These are phyloP conservation scores for Nephotettix cincticeps DNA, from an alignment of 1,140 invertebrate species.

Conservation along the genomic window DNA sequence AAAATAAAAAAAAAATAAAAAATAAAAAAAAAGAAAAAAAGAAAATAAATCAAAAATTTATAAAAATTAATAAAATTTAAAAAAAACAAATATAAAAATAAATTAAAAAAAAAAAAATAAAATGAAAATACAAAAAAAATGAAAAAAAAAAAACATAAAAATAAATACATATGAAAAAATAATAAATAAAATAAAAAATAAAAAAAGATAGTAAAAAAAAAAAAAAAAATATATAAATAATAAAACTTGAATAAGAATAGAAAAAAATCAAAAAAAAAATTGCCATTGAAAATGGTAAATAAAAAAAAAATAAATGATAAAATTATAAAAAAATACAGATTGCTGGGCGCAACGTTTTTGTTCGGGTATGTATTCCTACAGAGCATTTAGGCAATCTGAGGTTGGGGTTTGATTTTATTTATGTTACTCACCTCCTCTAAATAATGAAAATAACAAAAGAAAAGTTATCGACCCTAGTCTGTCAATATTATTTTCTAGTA, in stretches of 20 bases:
- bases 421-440: too few species aligned
- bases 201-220: background rate
- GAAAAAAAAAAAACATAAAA: background rate
- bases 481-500: too few species aligned
- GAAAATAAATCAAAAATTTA: background rate
- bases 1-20: background rate
- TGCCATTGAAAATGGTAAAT: too few species aligned
- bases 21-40: background rate
- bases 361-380: constrained; percentile 33
- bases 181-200: background rate
- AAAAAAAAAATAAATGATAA: too few species aligned
- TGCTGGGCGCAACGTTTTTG: constrained; percentile 35
- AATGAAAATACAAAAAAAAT: background rate
- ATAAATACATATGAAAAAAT: background rate
- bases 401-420: too few species aligned
- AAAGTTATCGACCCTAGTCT: too few species aligned
- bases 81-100: background rate
- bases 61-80: background rate
- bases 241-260: background rate
- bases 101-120: background rate
- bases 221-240: background rate
- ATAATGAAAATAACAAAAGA: too few species aligned
- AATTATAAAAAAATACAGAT: too few species aligned
- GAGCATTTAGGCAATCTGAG: too few species aligned
- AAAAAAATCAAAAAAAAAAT: background rate